phyloP scores from a whole-genome alignment of 2,797 vertebrate genomes.

The Capromys pilorides region DNA sequence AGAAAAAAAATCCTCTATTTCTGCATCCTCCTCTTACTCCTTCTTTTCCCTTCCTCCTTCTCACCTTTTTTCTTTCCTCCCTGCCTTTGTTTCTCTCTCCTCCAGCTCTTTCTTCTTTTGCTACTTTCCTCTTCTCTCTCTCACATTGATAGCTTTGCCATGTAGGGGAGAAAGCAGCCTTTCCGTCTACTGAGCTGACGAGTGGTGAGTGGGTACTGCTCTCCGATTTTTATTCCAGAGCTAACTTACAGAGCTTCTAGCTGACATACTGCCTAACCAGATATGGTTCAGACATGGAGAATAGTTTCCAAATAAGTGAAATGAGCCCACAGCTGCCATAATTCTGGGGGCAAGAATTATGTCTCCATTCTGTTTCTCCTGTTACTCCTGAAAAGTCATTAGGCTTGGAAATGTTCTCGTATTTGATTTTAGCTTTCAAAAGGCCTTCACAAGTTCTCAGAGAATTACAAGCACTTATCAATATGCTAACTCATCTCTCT shows the following conservation, averaged over 20 bases:
- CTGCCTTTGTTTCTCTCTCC: not conserved
- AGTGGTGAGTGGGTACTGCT: slow-evolving; percentile 65
- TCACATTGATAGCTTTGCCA: not conserved
- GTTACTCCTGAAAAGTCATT: not conserved
- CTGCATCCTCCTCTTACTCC: not conserved
- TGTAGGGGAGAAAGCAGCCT: slow-evolving; percentile 55
- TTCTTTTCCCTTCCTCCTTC: too few species aligned
- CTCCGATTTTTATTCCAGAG: slow-evolving; percentile 34
- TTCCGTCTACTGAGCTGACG: slow-evolving; percentile 60
- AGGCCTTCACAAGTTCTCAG: slow-evolving; percentile 72
- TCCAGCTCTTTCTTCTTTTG: not conserved
- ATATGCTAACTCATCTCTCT: slow-evolving; percentile 74
- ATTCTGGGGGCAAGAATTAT: slow-evolving; percentile 35
- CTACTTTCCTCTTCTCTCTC: not conserved
- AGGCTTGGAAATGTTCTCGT: slow-evolving; percentile 60
- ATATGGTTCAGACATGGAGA: slow-evolving; percentile 59
- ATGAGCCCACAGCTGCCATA: not conserved
- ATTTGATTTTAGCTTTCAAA: slow-evolving; percentile 71
- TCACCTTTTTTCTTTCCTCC: too few species aligned
- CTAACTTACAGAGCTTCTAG: slow-evolving; percentile 68
- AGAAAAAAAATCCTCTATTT: not conserved
- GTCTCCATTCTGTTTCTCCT: not conserved
- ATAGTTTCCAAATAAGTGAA: slow-evolving; percentile 65
- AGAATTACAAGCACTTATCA: slow-evolving; percentile 68
- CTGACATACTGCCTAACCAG: slow-evolving; percentile 70